Percentiles rank a stretch among this genome's conserved stretches.
Evolutionary conservation across 2,797 vertebrate species (phyloP).

Genomic region (Trematocara caparti): DNA sequence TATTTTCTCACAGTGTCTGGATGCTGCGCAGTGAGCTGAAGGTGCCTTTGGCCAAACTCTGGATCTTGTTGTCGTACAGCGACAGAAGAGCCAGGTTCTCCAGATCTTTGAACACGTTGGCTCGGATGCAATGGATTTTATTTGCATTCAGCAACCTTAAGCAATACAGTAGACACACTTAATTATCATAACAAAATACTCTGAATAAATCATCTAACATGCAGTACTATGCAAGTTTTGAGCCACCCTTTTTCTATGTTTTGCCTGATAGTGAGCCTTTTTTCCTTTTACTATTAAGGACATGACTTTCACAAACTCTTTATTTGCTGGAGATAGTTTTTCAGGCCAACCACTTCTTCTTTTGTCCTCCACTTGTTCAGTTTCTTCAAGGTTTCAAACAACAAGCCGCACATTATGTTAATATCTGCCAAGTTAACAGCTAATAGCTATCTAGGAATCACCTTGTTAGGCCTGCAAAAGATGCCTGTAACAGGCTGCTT

Average conservation of each 20-base stretch:
- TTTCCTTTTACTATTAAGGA: background rate
- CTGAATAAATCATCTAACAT: background rate
- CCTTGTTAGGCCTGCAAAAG: background rate
- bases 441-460: background rate
- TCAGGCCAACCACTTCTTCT: background rate
- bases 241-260: background rate
- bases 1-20: constrained; percentile 89
- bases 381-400: background rate
- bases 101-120: constrained; percentile 87
- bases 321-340: background rate
- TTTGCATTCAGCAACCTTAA: constrained; percentile 94
- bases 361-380: background rate
- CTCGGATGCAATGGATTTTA: constrained; percentile 93
- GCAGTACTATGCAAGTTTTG: background rate
- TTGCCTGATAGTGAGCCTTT: background rate
- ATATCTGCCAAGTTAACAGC: background rate
- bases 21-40: constrained; percentile 89
- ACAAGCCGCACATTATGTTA: accelerated
- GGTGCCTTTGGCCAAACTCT: constrained; percentile 92
- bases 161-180: background rate
- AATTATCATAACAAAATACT: background rate
- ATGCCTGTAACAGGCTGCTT: accelerated
- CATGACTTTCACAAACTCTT: background rate
- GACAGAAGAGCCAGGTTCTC: constrained; percentile 94
- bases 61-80: constrained; percentile 97